Conservation (phyloP, 2,888 invertebrate species). For the Acanthosoma haemorrhoidale region DNA sequence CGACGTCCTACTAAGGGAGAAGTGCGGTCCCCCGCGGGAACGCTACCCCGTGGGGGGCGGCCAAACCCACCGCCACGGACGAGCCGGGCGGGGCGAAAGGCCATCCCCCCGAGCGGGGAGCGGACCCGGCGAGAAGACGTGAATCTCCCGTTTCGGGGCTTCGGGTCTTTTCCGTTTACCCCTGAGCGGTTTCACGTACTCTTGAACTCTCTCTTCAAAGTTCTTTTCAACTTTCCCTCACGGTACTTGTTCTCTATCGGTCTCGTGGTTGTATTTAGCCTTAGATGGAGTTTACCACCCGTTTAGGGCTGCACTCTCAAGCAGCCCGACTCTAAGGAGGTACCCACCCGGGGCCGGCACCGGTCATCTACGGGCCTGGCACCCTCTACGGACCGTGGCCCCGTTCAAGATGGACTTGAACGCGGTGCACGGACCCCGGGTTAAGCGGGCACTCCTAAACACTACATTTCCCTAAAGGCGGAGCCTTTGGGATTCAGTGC, state of each 20-base stretch:
- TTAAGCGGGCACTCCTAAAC: slow-evolving; percentile 39
- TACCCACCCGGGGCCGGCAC: slow-evolving; percentile 41
- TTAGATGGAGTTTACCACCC: slow-evolving; percentile 58
- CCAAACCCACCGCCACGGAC: too few relatives aligned
- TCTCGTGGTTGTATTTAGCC: too few relatives aligned
- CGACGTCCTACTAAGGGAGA: slow-evolving; percentile 33
- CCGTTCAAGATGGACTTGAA: too few relatives aligned
- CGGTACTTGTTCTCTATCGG: too few relatives aligned
- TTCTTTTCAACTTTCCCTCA: too few relatives aligned
- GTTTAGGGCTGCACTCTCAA: slow-evolving; percentile 58
- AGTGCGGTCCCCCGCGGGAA: slow-evolving; percentile 26
- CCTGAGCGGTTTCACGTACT: slow-evolving; percentile 53
- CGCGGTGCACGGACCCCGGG: slow-evolving; percentile 31
- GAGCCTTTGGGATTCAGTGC: slow-evolving; percentile 45
- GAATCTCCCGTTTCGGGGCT: slow-evolving; percentile 45
- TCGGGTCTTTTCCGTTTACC: too few relatives aligned
- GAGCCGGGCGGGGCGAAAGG: too few relatives aligned
- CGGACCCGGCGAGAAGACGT: neutral
- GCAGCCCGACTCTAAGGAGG: slow-evolving; percentile 53
- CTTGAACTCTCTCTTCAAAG: slow-evolving; percentile 53
- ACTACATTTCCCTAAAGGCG: slow-evolving; percentile 39
- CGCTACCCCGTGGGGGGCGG: too few relatives aligned
- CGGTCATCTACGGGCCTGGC: slow-evolving; percentile 45
- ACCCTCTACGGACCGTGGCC: too few relatives aligned
- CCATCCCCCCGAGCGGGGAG: neutral